Conservation (phyloP, 2,113 vertebrate genomes). For the Tylochromis polylepis region DNA sequence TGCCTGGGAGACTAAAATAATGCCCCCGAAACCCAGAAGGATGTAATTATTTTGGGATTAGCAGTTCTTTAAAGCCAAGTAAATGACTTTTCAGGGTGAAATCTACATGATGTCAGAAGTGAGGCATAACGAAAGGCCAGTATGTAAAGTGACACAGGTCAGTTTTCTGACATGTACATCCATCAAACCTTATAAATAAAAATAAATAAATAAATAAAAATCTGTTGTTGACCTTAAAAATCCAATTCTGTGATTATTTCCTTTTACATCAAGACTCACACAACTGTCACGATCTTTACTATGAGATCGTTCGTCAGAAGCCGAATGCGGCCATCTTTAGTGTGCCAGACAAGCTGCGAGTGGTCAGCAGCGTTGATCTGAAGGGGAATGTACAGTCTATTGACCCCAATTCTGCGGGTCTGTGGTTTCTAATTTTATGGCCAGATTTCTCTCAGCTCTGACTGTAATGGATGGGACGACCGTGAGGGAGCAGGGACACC, state of each 20-base stretch:
- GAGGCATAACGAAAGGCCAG: background rate
- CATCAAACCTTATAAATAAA: background rate
- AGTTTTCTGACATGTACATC: background rate
- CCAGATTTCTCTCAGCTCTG: conserved; percentile 27
- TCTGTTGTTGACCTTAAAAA: background rate
- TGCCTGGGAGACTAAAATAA: background rate
- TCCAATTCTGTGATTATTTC: background rate
- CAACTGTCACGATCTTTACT: background rate
- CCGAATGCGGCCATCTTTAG: background rate
- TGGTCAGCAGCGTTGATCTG: conserved; percentile 8
- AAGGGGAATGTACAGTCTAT: conserved; percentile 19
- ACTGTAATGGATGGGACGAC: conserved; percentile 38
- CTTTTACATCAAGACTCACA: background rate
- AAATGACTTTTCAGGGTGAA: background rate
- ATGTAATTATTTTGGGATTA: background rate
- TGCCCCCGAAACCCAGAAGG: background rate
- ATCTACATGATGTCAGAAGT: background rate
- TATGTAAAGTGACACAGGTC: background rate
- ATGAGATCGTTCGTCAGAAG: background rate
- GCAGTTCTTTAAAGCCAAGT: background rate
- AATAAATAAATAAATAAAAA: no score
- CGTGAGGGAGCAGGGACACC: conserved; percentile 44
- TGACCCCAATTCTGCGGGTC: conserved; percentile 49
- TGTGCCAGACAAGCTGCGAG: background rate
- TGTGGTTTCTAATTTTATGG: conserved; percentile 41